Percentiles rank a stretch among this genome's conserved stretches.
Conservation (phyloP, 2,888 invertebrate species). For the Galerucella nymphaeae region DNA sequence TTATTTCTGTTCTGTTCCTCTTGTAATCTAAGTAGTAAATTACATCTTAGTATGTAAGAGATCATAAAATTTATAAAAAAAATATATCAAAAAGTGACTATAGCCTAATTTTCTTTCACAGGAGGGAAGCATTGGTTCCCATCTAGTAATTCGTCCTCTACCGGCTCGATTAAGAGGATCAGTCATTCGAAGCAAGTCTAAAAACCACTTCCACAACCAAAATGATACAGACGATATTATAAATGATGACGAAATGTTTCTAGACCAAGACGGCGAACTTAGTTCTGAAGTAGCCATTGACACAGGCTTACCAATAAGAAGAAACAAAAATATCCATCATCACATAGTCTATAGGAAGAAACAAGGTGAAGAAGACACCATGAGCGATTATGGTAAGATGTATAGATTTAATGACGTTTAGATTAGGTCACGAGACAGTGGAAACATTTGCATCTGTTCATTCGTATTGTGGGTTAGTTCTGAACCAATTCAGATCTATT, state of each 20-base stretch:
- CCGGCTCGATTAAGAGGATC: constrained; percentile 74
- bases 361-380: constrained; percentile 71
- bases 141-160: constrained; percentile 87
- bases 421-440: not conserved
- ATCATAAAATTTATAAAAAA: no score
- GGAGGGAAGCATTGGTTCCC: constrained; percentile 93
- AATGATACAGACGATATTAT: constrained; percentile 43
- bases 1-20: not conserved
- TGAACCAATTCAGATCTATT: no score
- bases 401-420: not conserved
- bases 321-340: constrained; percentile 65
- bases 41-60: no score
- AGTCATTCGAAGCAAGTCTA: constrained; percentile 47
- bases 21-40: not conserved
- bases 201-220: constrained; percentile 9
- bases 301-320: constrained; percentile 70
- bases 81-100: no score
- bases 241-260: constrained; percentile 77
- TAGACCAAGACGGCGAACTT: constrained; percentile 75
- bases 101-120: constrained; percentile 61
- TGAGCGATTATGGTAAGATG: constrained; percentile 84
- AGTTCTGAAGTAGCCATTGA: constrained; percentile 74
- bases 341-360: constrained; percentile 83
- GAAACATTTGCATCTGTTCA: no score
- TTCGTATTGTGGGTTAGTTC: no score